Evolutionary conservation across 2,113 vertebrate genomes (phyloP), one percentile per base, ranked within the genome.

Genomic region (Accipiter cooperii): DNA sequence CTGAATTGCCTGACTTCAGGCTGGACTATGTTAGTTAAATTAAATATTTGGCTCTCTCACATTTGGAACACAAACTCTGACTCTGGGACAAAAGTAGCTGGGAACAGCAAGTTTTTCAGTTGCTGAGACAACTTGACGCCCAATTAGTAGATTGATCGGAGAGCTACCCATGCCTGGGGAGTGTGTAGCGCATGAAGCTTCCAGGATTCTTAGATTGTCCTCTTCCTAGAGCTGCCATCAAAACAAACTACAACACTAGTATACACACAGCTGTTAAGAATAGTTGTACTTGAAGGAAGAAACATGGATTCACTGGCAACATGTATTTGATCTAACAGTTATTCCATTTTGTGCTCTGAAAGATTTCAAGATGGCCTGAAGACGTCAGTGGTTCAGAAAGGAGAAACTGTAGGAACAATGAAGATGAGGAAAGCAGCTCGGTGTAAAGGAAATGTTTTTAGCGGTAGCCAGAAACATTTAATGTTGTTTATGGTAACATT

Each of bases 1-100:
- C 97, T 92, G 82, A 71, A 84, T 89, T 86, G 97, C 97, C 94
- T 61, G 85, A 84, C 97, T 98, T 93, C 93, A 94, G 94, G 84
- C 94, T 95, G 96, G 94, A 86, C 68, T 65, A 2, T 31, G 51
- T 91, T 84, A 83, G 87, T 92, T 93, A 81, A 95, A 93, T 95
- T 89, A 96, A 96, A 77, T 87, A 69, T 77, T 96, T 96, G 96
- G 94, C 95, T 8, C 46, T 96, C 57, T 26, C 14, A 61, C 29
- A 26, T 87, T 86, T 94, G 92, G 86, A 97, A 95, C 77, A 58
- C 9, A 31, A 94, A 71, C 61, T 83, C 60, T 91, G 80, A 80
- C 63, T 91, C 55, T 73, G 91, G 93, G 90, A 95, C 69, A 81
- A 42, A 84, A 96, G 94, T 46, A 97, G 89, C 96, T 91, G 80